phyloP scores from a whole-genome alignment of 2,797 vertebrate genomes.

The Pantherophis alleghaniensis region DNA sequence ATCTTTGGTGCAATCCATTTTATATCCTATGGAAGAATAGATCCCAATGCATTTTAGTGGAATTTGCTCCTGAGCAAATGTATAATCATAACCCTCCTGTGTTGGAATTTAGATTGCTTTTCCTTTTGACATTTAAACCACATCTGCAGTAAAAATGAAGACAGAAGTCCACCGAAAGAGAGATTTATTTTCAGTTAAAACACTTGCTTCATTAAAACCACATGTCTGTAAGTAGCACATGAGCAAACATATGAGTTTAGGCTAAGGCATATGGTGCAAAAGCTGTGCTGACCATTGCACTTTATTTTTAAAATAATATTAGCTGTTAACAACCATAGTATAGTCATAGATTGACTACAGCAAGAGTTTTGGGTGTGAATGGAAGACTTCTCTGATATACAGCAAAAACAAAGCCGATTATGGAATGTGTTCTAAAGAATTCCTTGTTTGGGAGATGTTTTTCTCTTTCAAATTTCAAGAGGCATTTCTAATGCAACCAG shows the following conservation, averaged over 20 bases:
- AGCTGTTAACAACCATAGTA: constrained; percentile 6
- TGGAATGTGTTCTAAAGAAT: background rate
- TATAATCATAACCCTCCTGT: background rate
- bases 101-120: constrained; percentile 61
- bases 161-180: constrained; percentile 57
- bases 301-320: background rate
- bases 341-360: constrained; percentile 19
- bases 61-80: background rate
- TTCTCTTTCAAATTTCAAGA: background rate
- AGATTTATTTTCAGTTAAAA: constrained; percentile 68
- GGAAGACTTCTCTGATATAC: background rate
- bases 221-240: constrained; percentile 53
- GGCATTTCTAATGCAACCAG: background rate
- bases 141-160: constrained; percentile 56
- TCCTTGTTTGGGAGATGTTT: background rate
- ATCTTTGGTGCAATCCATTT: constrained; percentile 1
- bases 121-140: constrained; percentile 65
- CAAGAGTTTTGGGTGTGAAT: constrained; percentile 24
- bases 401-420: background rate
- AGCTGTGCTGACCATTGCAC: constrained; percentile 36
- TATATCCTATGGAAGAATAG: background rate
- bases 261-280: constrained; percentile 28
- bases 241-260: constrained; percentile 42
- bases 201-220: constrained; percentile 66
- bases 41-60: background rate